Base-by-base conservation (phyloP, 2,797 vertebrate genomes). In the Distichodus sexfasciatus region DNA sequence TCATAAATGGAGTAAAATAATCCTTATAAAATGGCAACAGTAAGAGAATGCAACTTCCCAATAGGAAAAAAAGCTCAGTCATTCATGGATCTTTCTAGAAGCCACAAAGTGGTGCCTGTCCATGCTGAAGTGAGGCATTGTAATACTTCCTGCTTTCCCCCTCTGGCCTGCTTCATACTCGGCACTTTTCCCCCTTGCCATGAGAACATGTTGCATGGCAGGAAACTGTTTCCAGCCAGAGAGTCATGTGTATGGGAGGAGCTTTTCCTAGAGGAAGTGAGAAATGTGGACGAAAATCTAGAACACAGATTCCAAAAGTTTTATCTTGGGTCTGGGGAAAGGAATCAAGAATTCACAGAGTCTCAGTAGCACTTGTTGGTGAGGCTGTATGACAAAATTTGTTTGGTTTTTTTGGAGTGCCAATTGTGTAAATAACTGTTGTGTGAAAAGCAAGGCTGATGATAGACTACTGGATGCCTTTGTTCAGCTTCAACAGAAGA, bases 91-190 rank as follows among this genome's bases (percentile, higher is more conserved):
- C 38, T 53, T 60, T 38, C 66, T 65, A 6, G 53, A 65, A 60
- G n/a, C 29, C 44, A 59, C 66, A 69, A 29, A 55, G 29, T 53
- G 54, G 4, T 48, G 65, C 23, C 35, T 64, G 58, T 59, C 59
- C 11, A 3, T 53, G 60, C 44, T 75, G 54, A 66, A 75, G 38
- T 23, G 31, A 70, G 61, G 40, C 70, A 66, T 72, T 71, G 74
- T 66, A 35, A 23, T 50, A 57, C 67, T 77, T 71, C 58, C 71
- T 66, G 66, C 62, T 62, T 55, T 55, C 44, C 9, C 31, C 44
- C 53, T 74, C 66, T 48, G 50, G 12, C 2, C 69, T 47, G 68
- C 38, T 35, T 64, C 31, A 48, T 15, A 47, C 21, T 14, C 47
- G 31, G 70, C 46, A 38, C 28, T 71, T 62, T 43, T 28, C 36